Base-by-base conservation (phyloP, 2,888 invertebrate species). In the Ctenicera cuprea region DNA sequence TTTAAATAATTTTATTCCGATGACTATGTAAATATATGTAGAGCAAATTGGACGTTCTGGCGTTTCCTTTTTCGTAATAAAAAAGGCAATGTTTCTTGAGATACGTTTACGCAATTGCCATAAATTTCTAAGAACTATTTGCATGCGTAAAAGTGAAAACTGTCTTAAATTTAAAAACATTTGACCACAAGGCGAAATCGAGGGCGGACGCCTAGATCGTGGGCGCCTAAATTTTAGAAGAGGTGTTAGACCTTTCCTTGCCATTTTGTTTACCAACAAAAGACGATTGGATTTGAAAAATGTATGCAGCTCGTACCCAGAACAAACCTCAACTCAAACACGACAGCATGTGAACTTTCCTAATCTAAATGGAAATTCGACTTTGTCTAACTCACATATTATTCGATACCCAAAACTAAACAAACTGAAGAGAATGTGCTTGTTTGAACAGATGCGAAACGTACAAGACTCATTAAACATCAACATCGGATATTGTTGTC, bases 351-450 rank as follows among this genome's bases (percentile, higher is more conserved):
- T 16, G 43, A 67, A 67, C 67, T 67, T 67, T 57, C 57, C 38
- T 59, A 67, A 67, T 59, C 43, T 67, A 67, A 59, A 67, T 67
- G 67, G 59, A 59, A 57, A 59, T 67, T 57, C 18, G 22, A 20
- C 33, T 48, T 33, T 45, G 48, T 16, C 41, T n/a, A 48, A 54
- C 63, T 18, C 30, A 14, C 54, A 30, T 20, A 48, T 48, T 48
- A 48, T 14, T 48, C 52, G 12, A 20, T 22, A 20, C 9, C 12
- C 11, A 5, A 50, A 54, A 54, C 54, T 33, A 54, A 54, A 54
- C 54, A 54, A 54, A 54, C 54, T 20, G 54, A 30, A 33, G 54
- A 26, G 54, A 54, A 54, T 54, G 12, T 22, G 5, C 54, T 16
- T 54, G 54, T 54, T 54, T 54, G 54, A 54, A 54, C 54, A 54